Evolutionary conservation across 2,888 invertebrate species (phyloP), one percentile per base, ranked within the genome.

Genomic region (Drosophila merina): DNA sequence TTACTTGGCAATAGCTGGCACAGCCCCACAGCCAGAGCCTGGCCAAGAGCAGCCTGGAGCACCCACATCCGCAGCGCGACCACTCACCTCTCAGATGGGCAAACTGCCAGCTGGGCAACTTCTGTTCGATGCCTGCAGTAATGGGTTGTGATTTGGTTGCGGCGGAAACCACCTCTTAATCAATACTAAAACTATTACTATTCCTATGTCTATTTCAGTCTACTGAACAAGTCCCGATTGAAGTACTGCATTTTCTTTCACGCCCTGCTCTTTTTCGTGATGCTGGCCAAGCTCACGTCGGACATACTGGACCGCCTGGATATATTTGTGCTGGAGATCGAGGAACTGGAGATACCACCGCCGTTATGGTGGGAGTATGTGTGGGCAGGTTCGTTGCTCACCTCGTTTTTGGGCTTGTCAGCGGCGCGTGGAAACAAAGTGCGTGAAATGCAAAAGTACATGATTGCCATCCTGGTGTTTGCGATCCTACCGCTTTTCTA

Each of bases 221-320:
- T 97, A 89, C 93, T 97, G 90, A 98, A 98, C 93, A 99, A 99
- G 93, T 97, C 97, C 77, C 95, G 99, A 89, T 94, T 99, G 92
- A 97, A 97, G 93, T 96, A 96, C 91, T 97, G 98, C 92, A 96
- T 98, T 92, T 96, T 97, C 93, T 96, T 97, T 92, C 99, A 99
- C 92, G 96, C 97, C 89, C 92, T 97, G 73, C 93, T 99, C 86
- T 97, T 97, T 92, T 94, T 98, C 91, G 94, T 95, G 79, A 97
- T 99, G 97, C 92, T 97, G 90, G 95, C 97, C 54, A 98, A 98
- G 92, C 93, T 99, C 76, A 96, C 96, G 7, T 96, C 97, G 14
- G 97, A 97, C 91, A 95, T 98, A 88, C 94, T 98, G 83, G 98
- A 98, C 92, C 95, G 96, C 91, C 93, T 98, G 86, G 98, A 98